Base-by-base conservation (phyloP, 2,113 vertebrate genomes). In the Chaetops frenatus region DNA sequence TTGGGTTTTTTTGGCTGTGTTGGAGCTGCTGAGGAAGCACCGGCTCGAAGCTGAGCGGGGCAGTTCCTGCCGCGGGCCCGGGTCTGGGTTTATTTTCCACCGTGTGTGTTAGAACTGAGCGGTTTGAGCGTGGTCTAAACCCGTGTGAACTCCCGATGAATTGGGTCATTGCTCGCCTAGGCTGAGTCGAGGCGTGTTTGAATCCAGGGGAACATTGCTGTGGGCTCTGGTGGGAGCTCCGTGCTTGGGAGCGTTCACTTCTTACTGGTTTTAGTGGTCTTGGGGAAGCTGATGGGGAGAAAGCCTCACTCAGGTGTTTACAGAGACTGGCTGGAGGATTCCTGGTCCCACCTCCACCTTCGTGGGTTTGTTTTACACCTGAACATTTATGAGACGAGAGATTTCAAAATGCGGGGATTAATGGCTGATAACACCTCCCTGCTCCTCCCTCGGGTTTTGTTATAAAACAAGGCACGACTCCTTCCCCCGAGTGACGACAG, bases 31-130 rank as follows among this genome's bases (percentile, higher is more conserved):
- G 87, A 81, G 77, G 89, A 81, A 89, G 64, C 6, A 31, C 28
- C 12, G 2, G 11, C 28, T 12, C 28, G 24, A 2, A 47, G 57
- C 10, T 19, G 67, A n/a, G 47, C 72, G 13, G 76, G 64, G 64
- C 54, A 33, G 50, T 21, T 35, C 2, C 29, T 56, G 1, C 47
- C 3, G 12, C 6, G 84, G 54, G 66, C 58, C 28, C 48, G 6
- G 16, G 1, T 33, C 89, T 2, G 67, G 7, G 25, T 48, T 60
- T 19, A 2, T 65, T 83, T 87, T n/a, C 11, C 23, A 0, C 27
- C 2, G 1, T 3, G 0, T 18, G 47, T 10, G 51, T 22, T 21
- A 2, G 42, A 9, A 47, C 15, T 6, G 15, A 5, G 50, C 4
- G 22, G 27, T 4, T 69, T 24, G 4, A 47, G 35, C 48, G 51